These are phyloP conservation scores for Prietella phreatophila DNA, from an alignment of 2,113 vertebrate species.

Conservation along the genomic window DNA sequence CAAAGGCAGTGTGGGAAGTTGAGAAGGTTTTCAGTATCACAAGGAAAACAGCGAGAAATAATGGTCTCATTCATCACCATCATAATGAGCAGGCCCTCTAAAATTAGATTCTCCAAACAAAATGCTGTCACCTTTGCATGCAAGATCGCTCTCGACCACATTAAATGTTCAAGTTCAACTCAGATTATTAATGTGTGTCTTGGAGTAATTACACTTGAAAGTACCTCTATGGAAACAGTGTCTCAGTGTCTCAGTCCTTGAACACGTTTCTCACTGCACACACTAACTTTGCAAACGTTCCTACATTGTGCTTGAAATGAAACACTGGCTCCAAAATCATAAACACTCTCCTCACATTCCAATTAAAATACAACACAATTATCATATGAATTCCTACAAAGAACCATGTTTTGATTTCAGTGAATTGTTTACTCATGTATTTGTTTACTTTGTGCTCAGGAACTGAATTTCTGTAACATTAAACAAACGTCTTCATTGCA, in stretches of 20 bases:
- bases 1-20: background rate
- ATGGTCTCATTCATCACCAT: constrained; percentile 24
- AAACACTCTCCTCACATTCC: background rate
- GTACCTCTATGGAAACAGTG: background rate
- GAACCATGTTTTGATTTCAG: background rate
- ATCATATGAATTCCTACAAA: background rate
- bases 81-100: constrained; percentile 21
- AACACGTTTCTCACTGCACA: background rate
- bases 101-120: constrained; percentile 19
- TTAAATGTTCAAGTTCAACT: background rate
- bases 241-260: background rate
- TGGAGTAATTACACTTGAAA: constrained; percentile 9
- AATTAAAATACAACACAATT: background rate
- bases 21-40: constrained; percentile 7
- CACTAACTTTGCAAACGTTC: background rate
- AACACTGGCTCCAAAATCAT: background rate
- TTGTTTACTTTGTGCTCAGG: background rate
- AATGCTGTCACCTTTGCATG: constrained; percentile 27
- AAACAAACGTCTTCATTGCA: background rate
- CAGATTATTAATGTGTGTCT: background rate
- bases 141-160: background rate
- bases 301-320: background rate
- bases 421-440: background rate
- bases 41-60: constrained; percentile 23
- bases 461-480: background rate